Percentiles rank a stretch among this genome's conserved stretches.
phyloP scores from a whole-genome alignment of 2,797 vertebrate genomes.

The Scolopax bukidnonensis region DNA sequence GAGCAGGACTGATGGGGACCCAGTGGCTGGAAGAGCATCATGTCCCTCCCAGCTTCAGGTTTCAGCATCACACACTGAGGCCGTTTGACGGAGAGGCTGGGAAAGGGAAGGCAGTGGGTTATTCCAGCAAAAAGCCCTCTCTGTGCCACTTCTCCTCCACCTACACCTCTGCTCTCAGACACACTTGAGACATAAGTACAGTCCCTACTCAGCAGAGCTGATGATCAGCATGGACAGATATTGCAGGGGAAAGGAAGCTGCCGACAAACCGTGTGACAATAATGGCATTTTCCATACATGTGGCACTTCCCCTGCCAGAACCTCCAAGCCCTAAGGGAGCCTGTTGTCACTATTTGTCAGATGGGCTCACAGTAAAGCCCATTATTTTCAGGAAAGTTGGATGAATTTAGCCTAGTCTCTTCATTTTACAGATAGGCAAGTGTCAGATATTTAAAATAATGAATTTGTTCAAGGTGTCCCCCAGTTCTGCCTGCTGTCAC shows the following conservation, averaged over 20 bases:
- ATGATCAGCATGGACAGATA: rapidly evolving
- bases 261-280: neutral
- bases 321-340: neutral
- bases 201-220: neutral
- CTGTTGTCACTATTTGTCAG: no score
- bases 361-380: neutral
- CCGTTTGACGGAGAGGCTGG: neutral
- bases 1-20: neutral
- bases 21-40: neutral
- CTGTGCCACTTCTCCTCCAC: neutral
- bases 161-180: neutral
- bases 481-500: neutral
- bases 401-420: neutral
- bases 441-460: neutral
- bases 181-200: rapidly evolving
- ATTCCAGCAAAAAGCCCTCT: neutral
- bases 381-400: neutral
- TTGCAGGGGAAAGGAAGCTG: neutral
- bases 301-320: neutral
- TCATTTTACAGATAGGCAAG: neutral
- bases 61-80: neutral
- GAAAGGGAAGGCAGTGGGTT: neutral
- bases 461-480: neutral
- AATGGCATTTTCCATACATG: neutral
- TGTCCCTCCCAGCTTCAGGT: neutral